Evolutionary conservation across 92 coral and sea anemone genomes (phyloP).

Genomic region (Desmophyllum pertusum): DNA sequence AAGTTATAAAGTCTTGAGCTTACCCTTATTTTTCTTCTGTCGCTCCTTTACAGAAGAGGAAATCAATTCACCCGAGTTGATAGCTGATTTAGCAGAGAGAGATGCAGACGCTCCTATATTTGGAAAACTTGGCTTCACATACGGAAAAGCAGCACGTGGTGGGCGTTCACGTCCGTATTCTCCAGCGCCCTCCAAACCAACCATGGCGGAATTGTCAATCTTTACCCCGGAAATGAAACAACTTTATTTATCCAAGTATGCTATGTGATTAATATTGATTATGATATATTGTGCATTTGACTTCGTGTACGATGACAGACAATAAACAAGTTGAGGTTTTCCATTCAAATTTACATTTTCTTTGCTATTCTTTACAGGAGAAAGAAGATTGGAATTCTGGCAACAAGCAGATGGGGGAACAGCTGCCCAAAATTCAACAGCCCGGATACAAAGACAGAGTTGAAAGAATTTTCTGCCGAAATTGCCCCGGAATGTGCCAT

Average conservation of each 20-base stretch:
- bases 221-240: slow-evolving; percentile 30
- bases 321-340: background rate
- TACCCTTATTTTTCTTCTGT: background rate
- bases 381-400: slow-evolving; percentile 62
- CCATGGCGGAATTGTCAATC: slow-evolving; percentile 30
- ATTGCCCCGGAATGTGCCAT: slow-evolving; percentile 55
- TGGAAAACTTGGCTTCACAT: slow-evolving; percentile 34
- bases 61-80: slow-evolving; percentile 18
- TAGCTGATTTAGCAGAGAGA: slow-evolving; percentile 16
- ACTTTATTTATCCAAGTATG: slow-evolving; percentile 28
- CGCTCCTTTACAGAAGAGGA: slow-evolving; percentile 24
- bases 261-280: background rate
- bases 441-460: slow-evolving; percentile 48
- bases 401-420: slow-evolving; percentile 46
- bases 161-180: slow-evolving; percentile 6
- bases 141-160: slow-evolving; percentile 26
- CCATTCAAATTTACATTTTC: background rate
- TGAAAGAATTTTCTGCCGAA: slow-evolving; percentile 49
- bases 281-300: background rate
- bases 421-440: slow-evolving; percentile 54
- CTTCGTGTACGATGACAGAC: background rate
- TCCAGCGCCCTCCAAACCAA: slow-evolving; percentile 32
- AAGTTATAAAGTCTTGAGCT: too few relatives aligned
- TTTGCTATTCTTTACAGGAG: slow-evolving; percentile 35
- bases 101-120: slow-evolving; percentile 36